Percentiles rank a stretch among this genome's conserved stretches.
Evolutionary conservation across 1,140 invertebrate species (phyloP).

Genomic region (Hyles euphorbiae): DNA sequence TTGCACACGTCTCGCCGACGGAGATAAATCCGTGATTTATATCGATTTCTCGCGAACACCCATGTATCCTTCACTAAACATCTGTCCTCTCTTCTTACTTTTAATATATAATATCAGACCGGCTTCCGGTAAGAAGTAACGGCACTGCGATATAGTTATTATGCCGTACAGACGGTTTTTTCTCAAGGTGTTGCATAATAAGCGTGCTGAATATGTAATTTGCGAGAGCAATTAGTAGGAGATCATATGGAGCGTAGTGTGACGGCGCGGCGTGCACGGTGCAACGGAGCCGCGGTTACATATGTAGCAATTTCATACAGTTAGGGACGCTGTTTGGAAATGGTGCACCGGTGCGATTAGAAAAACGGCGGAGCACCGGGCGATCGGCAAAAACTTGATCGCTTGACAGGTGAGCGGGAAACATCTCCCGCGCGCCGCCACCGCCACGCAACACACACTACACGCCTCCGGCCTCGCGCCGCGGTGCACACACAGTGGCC

Average conservation of each 20-base stretch:
- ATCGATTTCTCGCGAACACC: conserved; percentile 11
- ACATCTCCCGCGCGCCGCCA: background rate
- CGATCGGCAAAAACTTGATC: conserved; percentile 36
- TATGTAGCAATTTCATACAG: conserved; percentile 43
- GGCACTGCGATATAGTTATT: background rate
- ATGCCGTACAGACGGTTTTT: background rate
- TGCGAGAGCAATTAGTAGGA: background rate
- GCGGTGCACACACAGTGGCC: too few relatives aligned
- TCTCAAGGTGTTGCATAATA: background rate
- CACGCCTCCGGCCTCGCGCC: too few relatives aligned
- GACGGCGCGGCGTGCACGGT: conserved; percentile 8
- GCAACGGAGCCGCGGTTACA: conserved; percentile 22
- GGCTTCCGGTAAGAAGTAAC: conserved; percentile 1
- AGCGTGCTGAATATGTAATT: too few relatives aligned
- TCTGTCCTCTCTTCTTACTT: too few relatives aligned
- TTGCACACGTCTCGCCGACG: background rate
- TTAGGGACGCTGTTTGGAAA: conserved; percentile 44
- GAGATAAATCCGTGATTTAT: conserved; percentile 11
- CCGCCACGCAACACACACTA: background rate
- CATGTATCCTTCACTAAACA: too few relatives aligned
- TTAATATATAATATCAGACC: background rate
- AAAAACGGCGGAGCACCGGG: conserved; percentile 38
- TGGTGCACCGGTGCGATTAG: conserved; percentile 34
- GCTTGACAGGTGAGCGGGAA: conserved; percentile 37
- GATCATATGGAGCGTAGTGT: conserved; percentile 26